Evolutionary conservation across 2,113 vertebrate species (phyloP), one percentile per base, ranked within the genome.

Genomic region (Pygoscelis adeliae): DNA sequence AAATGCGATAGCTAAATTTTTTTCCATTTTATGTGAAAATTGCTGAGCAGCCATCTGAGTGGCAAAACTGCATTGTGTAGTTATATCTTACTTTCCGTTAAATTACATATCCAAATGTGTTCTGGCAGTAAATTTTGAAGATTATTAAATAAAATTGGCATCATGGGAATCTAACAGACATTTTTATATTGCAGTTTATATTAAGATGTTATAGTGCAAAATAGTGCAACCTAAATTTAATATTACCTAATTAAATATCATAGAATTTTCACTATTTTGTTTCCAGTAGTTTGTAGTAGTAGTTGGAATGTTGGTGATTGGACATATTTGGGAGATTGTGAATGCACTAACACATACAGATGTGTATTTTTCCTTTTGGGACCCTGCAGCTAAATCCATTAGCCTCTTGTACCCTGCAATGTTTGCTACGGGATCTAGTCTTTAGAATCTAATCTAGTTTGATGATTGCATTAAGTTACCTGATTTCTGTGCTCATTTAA

Each of bases 231-330:
- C 32, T 81, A 73, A 86, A 96, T 79, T 52, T 36, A 71, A 40
- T 93, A 78, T 90, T 97, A 66, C 56, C 25, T 95, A 65, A 92
- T 90, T 61, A 80, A 93, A 73, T 93, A 70, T 69, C 3, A 4
- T 66, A 6, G 76, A 78, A n/a, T 83, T 96, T 89, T 90, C 42
- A 59, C 83, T 80, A 1, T 93, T 65, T 95, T 87, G 29, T 85
- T 97, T 97, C 56, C 53, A 73, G 58, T 71, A 69, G 26, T 42
- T 91, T 88, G 20, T 77, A 90, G 63, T 46, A 38, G 58, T 94
- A 92, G 82, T 70, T 90, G n/a, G 22, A 82, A 21, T 73, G 49
- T 72, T 3, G 4, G 14, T 82, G 61, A n/a, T 23, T 79, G 15
- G 15, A 62, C 38, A 10, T 32, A 9, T n/a, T 15, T 80, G 46